Percentiles rank a stretch among this genome's conserved stretches.
Conservation (phyloP, 92 coral and sea anemone species). For the Bergia sp. region DNA sequence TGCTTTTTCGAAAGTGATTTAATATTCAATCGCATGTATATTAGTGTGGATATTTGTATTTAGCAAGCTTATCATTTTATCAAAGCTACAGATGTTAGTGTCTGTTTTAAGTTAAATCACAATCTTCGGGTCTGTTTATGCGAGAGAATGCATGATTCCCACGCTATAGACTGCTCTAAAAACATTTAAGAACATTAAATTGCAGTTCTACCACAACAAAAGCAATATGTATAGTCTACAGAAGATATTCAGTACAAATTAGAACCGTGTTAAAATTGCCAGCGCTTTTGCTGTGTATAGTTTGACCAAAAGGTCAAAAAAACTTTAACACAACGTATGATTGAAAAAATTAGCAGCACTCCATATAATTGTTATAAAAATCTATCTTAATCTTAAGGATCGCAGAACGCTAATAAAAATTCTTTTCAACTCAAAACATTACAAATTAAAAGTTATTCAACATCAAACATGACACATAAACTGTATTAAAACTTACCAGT, state of each 20-base stretch:
- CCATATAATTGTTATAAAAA: background rate
- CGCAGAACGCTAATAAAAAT: background rate
- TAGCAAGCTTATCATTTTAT: background rate
- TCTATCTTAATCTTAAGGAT: slow-evolving; percentile 1
- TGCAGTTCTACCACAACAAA: slow-evolving; percentile 3
- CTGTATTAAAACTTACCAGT: slow-evolving; percentile 65
- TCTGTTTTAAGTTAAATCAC: slow-evolving; percentile 10
- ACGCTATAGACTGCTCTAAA: background rate
- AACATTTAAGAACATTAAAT: background rate
- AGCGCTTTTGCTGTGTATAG: background rate
- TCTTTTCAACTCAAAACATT: slow-evolving; percentile 21
- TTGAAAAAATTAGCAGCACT: background rate
- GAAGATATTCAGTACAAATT: background rate
- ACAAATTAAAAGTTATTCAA: slow-evolving; percentile 27
- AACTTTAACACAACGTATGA: background rate
- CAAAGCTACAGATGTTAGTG: background rate
- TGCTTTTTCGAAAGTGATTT: background rate
- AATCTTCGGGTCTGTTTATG: background rate
- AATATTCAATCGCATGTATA: background rate
- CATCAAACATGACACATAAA: background rate
- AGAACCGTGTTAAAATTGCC: background rate
- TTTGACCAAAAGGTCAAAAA: background rate
- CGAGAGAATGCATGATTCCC: background rate
- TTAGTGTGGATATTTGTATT: background rate
- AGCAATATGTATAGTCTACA: background rate